Percentiles rank a stretch among this genome's conserved stretches.
Conservation (phyloP, 1,140 invertebrate species). For the Metaphire vulgaris region DNA sequence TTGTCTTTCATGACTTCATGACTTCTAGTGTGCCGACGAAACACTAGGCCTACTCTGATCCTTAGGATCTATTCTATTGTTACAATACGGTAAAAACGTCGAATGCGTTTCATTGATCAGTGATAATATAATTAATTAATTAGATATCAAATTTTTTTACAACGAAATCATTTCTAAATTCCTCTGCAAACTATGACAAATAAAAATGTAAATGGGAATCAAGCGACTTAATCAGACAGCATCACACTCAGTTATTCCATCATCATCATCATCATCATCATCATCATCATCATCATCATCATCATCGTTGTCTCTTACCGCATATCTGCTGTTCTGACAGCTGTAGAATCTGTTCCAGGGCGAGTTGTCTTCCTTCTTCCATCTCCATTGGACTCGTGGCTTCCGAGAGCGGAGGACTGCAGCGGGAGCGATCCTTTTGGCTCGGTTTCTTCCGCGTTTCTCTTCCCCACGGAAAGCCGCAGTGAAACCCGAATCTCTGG, state of each 20-base stretch:
- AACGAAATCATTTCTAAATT: no score
- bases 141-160: no score
- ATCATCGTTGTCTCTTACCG: slow-evolving; percentile 1
- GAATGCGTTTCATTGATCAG: no score
- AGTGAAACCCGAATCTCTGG: slow-evolving; percentile 12
- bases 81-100: no score
- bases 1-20: no score
- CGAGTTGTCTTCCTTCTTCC: slow-evolving; percentile 1
- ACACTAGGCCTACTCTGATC: no score
- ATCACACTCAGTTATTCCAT: background rate
- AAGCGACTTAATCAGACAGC: no score
- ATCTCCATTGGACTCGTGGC: background rate
- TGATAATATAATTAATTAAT: no score
- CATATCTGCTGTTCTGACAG: slow-evolving; percentile 16
- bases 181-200: no score
- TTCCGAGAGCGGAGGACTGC: background rate
- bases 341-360: slow-evolving; percentile 8
- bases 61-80: no score
- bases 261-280: slow-evolving; percentile 7
- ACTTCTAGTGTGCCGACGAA: no score
- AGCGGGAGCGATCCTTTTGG: background rate
- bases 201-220: no score
- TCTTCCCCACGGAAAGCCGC: slow-evolving; percentile 11
- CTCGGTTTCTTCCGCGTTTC: background rate
- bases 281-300: background rate